Percentiles rank a stretch among this genome's conserved stretches.
Evolutionary conservation across 64 coral and sea anemone species (phyloP).

Genomic region (Pachyseris speciosa): DNA sequence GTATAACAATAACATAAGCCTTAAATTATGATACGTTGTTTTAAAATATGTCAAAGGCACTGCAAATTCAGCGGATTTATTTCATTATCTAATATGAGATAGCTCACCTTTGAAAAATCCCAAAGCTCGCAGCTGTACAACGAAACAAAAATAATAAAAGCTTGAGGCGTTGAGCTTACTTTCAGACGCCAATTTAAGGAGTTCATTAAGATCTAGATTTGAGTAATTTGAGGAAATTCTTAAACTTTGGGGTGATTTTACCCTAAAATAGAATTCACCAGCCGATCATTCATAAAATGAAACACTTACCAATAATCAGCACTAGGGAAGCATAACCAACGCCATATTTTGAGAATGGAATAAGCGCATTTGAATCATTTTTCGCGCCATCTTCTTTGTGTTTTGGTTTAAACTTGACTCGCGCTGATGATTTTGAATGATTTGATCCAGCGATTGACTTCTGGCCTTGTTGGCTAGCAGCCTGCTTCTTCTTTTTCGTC

Average conservation of each 20-base stretch:
- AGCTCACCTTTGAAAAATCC: slow-evolving; percentile 83
- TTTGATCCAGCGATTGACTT: background rate
- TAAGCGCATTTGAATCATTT: background rate
- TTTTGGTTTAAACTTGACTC: slow-evolving; percentile 37
- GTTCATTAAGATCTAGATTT: too few relatives aligned
- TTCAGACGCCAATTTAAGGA: too few relatives aligned
- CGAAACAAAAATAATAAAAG: too few relatives aligned
- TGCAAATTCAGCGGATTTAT: background rate
- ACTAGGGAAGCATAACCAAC: slow-evolving; percentile 18
- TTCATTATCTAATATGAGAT: background rate
- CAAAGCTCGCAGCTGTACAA: slow-evolving; percentile 67
- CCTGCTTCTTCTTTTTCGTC: slow-evolving; percentile 50
- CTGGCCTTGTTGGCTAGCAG: background rate
- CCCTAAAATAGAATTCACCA: background rate
- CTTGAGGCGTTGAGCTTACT: too few relatives aligned
- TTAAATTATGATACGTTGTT: too few relatives aligned
- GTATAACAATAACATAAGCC: background rate
- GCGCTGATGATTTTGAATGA: background rate
- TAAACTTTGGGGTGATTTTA: background rate
- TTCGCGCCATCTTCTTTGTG: slow-evolving; percentile 15
- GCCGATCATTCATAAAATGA: background rate
- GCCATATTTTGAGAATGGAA: slow-evolving; percentile 16
- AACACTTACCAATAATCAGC: slow-evolving; percentile 2
- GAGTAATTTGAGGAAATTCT: too few relatives aligned
- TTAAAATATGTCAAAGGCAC: too few relatives aligned